Base-by-base conservation (phyloP, 2,888 invertebrate species). In the Caradrina clavipalpis region DNA sequence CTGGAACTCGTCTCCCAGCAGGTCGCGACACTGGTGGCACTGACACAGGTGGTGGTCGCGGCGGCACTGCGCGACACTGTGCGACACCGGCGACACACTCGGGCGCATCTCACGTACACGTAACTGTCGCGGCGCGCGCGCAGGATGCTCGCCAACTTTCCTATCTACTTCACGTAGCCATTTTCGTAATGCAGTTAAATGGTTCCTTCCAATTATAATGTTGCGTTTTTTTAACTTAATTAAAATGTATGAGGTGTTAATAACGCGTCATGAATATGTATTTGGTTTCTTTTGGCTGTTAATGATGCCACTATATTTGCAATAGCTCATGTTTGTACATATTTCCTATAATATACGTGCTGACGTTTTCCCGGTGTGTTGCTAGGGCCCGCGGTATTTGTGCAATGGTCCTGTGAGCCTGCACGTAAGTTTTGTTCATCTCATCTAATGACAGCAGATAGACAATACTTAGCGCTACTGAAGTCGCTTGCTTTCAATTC, bases 81-180 rank as follows among this genome's bases (percentile, higher is more conserved):
- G n/a, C n/a, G n/a, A n/a, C n/a, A n/a, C n/a, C n/a, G n/a, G 54
- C 35, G 54, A 58, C 39, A 54, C 51, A 54, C 69, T 61, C 76
- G 35, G 21, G 80, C 85, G 78, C 83, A 74, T 71, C 79, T 54
- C 81, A 63, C 61, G 45, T 69, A 82, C 74, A 47, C 73, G 83
- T 80, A 74, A 78, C 73, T 83, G 83, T 76, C 81, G 39, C 81
- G 54, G 54, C 70, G 66, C 53, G 47, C 50, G 72, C 61, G 59
- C 77, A 57, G 64, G 62, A 58, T 61, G 19, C 60, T 61, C 19
- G 51, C 31, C 50, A 66, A 71, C 80, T 67, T 76, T 71, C 80
- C 60, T 78, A 78, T 71, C 76, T 71, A 70, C 13, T 54, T 39
- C 54, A 42, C 22, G n/a, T 62, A 54, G 22, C 22, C 19, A 57